phyloP scores from a whole-genome alignment of 1,140 invertebrate genomes.

The Trissolcus basalis region DNA sequence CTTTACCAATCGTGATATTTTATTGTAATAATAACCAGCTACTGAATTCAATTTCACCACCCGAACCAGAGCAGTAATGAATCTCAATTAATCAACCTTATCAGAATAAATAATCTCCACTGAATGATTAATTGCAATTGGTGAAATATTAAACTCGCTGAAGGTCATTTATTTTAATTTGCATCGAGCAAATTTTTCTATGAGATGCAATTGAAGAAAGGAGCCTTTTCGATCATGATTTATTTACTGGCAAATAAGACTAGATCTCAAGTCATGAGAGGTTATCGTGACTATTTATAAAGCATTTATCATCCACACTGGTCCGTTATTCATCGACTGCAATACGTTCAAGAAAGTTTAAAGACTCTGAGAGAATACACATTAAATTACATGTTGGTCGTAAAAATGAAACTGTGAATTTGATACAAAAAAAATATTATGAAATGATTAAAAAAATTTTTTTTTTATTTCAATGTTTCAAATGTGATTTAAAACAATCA shows the following conservation, averaged over 20 bases:
- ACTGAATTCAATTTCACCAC: constrained; percentile 2
- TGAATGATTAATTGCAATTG: constrained; percentile 34
- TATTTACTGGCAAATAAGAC: constrained; percentile 41
- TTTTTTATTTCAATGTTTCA: no score
- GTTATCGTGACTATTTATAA: constrained; percentile 60
- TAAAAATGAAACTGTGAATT: background rate
- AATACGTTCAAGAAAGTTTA: constrained; percentile 34
- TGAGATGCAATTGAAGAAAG: constrained; percentile 48
- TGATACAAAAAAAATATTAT: background rate
- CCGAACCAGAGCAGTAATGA: constrained; percentile 8
- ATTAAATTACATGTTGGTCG: background rate
- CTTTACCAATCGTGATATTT: no score
- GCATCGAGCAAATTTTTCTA: constrained; percentile 47
- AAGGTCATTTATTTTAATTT: constrained; percentile 50
- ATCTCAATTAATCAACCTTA: constrained; percentile 23
- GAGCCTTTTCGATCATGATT: constrained; percentile 50
- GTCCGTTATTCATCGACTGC: constrained; percentile 46
- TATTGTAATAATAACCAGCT: background rate
- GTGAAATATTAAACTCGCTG: constrained; percentile 36
- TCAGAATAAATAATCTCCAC: constrained; percentile 1
- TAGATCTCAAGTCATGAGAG: constrained; percentile 54
- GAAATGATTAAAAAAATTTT: no score
- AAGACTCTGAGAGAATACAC: constrained; percentile 19
- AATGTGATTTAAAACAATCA: no score
- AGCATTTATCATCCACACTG: constrained; percentile 52